Evolutionary conservation across 2,888 invertebrate species (phyloP).

Genomic region (Melieria crassipennis): DNA sequence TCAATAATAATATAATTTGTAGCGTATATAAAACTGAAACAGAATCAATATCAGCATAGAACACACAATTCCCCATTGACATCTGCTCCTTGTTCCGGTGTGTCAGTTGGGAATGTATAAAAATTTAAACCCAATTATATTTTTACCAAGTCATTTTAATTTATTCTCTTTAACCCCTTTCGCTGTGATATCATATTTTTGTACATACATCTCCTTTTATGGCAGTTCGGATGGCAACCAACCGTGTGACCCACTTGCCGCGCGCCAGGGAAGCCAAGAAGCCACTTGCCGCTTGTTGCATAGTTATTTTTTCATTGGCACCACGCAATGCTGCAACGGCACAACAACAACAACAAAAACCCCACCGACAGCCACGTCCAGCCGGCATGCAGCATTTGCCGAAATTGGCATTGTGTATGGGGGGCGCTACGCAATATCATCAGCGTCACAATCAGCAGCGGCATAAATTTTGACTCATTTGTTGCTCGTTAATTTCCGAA

Average conservation of each 20-base stretch:
- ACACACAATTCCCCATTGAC: conserved; percentile 29
- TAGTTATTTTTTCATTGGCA: no score
- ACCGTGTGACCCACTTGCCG: conserved; percentile 16
- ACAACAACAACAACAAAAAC: not conserved
- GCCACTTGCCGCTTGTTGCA: not conserved
- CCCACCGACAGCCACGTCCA: not conserved
- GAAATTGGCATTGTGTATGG: not conserved
- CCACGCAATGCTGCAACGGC: not conserved
- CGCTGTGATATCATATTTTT: conserved; percentile 10
- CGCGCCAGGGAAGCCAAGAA: not conserved
- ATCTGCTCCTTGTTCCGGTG: not conserved
- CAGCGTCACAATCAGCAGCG: conserved; percentile 57
- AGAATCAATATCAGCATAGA: conserved; percentile 59
- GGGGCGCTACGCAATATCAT: conserved; percentile 46
- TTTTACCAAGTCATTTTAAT: conserved; percentile 22
- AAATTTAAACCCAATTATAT: conserved; percentile 18
- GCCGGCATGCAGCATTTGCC: not conserved
- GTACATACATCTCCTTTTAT: not conserved
- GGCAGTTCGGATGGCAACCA: conserved; percentile 5
- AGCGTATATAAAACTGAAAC: conserved; percentile 52
- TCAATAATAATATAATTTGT: no score
- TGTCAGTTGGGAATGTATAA: not conserved
- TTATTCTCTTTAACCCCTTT: conserved; percentile 19
- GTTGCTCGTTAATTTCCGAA: conserved; percentile 44
- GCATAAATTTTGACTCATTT: conserved; percentile 62